Evolutionary conservation across 2,113 vertebrate genomes (phyloP).

Genomic region (Neolamprologus toae): DNA sequence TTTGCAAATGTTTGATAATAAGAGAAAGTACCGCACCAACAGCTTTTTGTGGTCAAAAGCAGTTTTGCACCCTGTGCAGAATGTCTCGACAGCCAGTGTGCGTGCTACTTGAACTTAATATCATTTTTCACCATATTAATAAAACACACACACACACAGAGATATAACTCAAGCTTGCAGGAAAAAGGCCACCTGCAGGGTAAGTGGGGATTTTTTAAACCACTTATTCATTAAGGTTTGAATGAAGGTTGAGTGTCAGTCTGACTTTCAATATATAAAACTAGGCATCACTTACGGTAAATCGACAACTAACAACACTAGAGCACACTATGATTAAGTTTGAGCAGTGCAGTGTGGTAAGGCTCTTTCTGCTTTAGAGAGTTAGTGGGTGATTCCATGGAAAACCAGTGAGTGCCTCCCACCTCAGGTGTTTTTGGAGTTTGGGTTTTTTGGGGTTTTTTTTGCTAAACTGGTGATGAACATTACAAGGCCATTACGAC

Average conservation of each 20-base stretch:
- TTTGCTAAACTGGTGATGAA: background rate
- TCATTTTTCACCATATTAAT: background rate
- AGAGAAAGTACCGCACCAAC: background rate
- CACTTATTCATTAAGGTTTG: background rate
- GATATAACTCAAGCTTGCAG: background rate
- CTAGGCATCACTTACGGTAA: background rate
- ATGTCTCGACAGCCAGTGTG: background rate
- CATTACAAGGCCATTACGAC: background rate
- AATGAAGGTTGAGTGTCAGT: background rate
- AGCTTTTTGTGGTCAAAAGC: background rate
- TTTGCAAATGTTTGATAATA: background rate
- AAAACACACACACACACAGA: background rate
- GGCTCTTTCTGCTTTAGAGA: background rate
- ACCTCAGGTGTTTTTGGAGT: background rate
- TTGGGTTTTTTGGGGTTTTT: fast-evolving
- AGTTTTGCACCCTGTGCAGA: background rate
- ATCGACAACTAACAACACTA: background rate
- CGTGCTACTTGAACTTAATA: fast-evolving
- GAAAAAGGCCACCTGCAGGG: background rate
- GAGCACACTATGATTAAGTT: background rate
- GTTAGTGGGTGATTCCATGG: background rate
- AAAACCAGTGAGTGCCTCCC: background rate
- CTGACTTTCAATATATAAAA: background rate
- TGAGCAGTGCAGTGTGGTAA: background rate
- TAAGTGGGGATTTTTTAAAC: background rate